Conservation (phyloP, 2,797 vertebrate species). For the Leptoclinus maculatus region DNA sequence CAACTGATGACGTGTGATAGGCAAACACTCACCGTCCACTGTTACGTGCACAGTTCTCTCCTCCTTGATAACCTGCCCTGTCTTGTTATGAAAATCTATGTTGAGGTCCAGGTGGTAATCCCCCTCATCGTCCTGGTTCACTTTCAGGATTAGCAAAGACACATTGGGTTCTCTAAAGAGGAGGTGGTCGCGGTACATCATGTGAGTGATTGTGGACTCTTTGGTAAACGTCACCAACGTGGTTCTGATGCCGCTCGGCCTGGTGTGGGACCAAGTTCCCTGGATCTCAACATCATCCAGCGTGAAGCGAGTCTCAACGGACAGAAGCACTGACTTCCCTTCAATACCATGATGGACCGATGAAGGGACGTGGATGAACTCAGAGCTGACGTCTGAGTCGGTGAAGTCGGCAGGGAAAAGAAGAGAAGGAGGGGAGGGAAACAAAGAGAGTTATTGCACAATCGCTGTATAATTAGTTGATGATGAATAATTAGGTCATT, state of each 20-base stretch:
- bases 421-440: constrained; percentile 8
- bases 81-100: constrained; percentile 73
- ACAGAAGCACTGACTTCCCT: constrained; percentile 85
- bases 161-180: constrained; percentile 85
- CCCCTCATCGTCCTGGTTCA: constrained; percentile 87
- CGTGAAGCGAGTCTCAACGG: constrained; percentile 85
- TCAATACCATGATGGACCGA: constrained; percentile 83
- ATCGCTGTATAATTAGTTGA: neutral
- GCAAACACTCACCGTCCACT: constrained; percentile 89
- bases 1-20: neutral
- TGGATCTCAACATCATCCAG: constrained; percentile 86
- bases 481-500: neutral
- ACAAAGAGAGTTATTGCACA: constrained; percentile 19
- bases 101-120: constrained; percentile 91
- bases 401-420: constrained; percentile 11
- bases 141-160: constrained; percentile 86
- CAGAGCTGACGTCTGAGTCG: constrained; percentile 60
- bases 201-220: constrained; percentile 75
- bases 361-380: constrained; percentile 72
- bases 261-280: constrained; percentile 91
- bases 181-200: constrained; percentile 86
- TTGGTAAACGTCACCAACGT: constrained; percentile 89
- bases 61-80: constrained; percentile 71
- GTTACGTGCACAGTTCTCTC: constrained; percentile 88
- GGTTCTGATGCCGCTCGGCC: constrained; percentile 70